Conservation (phyloP, 2,113 vertebrate genomes). For the Verasper variegatus region DNA sequence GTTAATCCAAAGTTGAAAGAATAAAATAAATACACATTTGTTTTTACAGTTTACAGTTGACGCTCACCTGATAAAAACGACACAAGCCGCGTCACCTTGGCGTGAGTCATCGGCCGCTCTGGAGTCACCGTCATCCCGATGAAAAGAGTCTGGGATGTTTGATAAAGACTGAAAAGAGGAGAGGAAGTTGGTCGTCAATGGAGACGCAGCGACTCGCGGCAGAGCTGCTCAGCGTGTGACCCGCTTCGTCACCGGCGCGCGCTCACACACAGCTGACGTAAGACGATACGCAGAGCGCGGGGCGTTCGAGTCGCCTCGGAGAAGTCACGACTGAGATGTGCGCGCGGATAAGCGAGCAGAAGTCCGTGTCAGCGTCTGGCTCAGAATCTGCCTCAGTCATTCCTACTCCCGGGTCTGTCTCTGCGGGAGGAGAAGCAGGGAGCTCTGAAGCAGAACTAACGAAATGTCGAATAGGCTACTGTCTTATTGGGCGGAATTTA, state of each 20-base stretch:
- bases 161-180: neutral
- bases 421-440: too few species aligned
- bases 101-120: slow-evolving; percentile 68
- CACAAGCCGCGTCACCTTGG: slow-evolving; percentile 79
- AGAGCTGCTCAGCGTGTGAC: neutral
- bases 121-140: slow-evolving; percentile 70
- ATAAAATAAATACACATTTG: neutral
- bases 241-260: neutral
- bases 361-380: neutral
- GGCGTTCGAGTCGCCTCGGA: slow-evolving; percentile 46
- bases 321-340: neutral
- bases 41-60: neutral
- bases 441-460: too few species aligned
- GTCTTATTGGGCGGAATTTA: too few species aligned
- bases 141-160: neutral
- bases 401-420: neutral
- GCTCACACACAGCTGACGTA: slow-evolving; percentile 25
- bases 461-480: too few species aligned
- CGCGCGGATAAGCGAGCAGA: neutral
- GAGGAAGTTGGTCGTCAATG: neutral
- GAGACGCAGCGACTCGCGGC: neutral
- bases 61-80: slow-evolving; percentile 79
- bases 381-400: neutral
- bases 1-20: neutral
- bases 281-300: neutral